Conservation (phyloP, 2,888 invertebrate species). For the Lasioglossum malachurum region DNA sequence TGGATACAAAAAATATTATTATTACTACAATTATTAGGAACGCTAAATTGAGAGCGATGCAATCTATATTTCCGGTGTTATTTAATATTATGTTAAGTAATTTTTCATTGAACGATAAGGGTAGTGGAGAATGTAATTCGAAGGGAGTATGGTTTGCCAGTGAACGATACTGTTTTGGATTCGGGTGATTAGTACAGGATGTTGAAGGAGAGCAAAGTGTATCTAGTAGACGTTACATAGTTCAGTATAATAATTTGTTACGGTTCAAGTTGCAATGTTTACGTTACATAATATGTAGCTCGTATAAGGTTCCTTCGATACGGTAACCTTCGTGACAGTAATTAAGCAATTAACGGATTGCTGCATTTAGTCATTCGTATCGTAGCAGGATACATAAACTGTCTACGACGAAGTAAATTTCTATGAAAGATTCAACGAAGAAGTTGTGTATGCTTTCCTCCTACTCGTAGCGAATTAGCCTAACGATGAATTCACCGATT, state of each 20-base stretch:
- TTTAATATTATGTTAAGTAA: neutral
- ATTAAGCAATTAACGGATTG: neutral
- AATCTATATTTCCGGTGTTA: neutral
- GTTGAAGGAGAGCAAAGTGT: constrained; percentile 16
- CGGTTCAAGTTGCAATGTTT: neutral
- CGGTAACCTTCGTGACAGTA: neutral
- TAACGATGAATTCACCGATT: neutral
- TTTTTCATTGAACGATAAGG: neutral
- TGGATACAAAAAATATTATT: neutral
- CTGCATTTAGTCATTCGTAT: neutral
- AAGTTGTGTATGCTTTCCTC: neutral
- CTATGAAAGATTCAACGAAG: neutral
- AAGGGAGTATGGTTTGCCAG: neutral
- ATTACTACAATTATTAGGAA: neutral
- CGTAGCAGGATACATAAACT: neutral
- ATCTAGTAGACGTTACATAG: neutral
- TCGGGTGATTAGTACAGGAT: neutral
- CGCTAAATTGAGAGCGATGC: neutral
- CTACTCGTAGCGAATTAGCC: neutral
- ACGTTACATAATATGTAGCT: neutral
- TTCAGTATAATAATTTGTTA: neutral
- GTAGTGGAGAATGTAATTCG: neutral
- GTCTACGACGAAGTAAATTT: neutral
- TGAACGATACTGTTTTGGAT: neutral
- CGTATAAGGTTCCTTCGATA: neutral